Conservation (phyloP, 2,797 vertebrate genomes). For the Acipenser ruthenus region DNA sequence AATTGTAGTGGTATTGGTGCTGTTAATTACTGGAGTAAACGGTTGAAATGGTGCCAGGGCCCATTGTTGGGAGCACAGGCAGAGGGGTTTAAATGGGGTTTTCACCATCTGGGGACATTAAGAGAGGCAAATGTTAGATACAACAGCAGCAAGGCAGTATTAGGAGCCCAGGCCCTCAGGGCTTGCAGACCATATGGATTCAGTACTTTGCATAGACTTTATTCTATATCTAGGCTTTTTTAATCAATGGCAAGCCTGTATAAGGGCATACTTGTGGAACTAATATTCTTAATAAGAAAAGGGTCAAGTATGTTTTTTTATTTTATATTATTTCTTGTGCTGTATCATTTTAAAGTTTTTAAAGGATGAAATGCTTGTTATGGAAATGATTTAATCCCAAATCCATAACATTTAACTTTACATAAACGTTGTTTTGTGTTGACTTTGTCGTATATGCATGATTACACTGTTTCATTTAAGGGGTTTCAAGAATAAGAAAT, state of each 20-base stretch:
- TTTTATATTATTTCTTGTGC: too few relatives aligned
- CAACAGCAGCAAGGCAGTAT: conserved; percentile 76
- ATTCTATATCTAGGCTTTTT: conserved; percentile 67
- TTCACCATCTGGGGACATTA: conserved; percentile 96
- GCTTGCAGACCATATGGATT: conserved; percentile 93
- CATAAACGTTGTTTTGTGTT: too few relatives aligned
- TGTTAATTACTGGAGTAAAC: conserved; percentile 98
- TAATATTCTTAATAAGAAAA: too few relatives aligned
- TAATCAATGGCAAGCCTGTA: conserved; percentile 71
- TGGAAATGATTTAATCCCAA: too few relatives aligned
- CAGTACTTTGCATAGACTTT: conserved; percentile 65
- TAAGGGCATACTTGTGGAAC: conserved; percentile 17
- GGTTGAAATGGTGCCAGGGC: conserved; percentile 96
- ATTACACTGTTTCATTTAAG: too few relatives aligned
- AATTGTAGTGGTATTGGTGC: conserved; percentile 93
- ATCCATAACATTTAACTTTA: too few relatives aligned
- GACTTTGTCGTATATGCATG: too few relatives aligned
- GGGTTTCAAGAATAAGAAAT: too few relatives aligned
- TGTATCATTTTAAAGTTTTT: too few relatives aligned
- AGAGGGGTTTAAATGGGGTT: conserved; percentile 93
- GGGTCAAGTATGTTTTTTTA: too few relatives aligned
- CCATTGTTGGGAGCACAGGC: conserved; percentile 85
- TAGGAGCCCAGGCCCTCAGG: conserved; percentile 75
- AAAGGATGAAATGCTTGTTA: too few relatives aligned
- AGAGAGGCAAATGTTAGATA: conserved; percentile 75